A percentile compares a stretch with the other conserved stretches of the same genome.
Evolutionary conservation across 2,797 vertebrate genomes (phyloP).

Genomic region (Sardinella longiceps): DNA sequence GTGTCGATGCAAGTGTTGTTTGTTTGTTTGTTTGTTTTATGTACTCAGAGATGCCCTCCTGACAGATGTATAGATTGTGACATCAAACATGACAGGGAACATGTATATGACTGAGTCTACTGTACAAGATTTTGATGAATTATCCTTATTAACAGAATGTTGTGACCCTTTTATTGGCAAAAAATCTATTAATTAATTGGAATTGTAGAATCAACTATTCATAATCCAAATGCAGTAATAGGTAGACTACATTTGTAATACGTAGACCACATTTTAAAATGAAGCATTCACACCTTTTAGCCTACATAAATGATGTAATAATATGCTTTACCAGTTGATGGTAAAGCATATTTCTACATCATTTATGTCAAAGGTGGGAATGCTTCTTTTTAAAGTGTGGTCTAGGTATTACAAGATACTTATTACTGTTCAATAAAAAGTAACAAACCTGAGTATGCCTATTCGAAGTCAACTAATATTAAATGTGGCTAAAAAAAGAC

Average conservation of each 20-base stretch:
- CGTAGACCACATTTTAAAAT: too few relatives aligned
- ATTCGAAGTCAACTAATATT: neutral
- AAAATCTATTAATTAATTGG: too few relatives aligned
- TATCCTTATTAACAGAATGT: too few relatives aligned
- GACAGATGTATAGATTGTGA: neutral
- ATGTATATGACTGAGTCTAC: neutral
- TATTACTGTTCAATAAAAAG: neutral
- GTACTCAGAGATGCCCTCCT: neutral
- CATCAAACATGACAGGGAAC: neutral
- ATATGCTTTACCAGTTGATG: too few relatives aligned
- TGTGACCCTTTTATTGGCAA: too few relatives aligned
- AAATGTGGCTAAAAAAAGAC: neutral
- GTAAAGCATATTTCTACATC: neutral
- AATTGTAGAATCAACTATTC: too few relatives aligned
- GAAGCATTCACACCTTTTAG: too few relatives aligned
- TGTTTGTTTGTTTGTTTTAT: neutral
- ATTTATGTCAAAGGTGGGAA: neutral
- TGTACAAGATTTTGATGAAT: neutral
- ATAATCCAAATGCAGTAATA: too few relatives aligned
- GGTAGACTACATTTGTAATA: too few relatives aligned
- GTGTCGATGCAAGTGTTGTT: neutral
- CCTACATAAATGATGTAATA: too few relatives aligned
- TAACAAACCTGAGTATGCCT: neutral
- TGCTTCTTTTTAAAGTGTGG: neutral
- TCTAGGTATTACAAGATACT: neutral